Evolutionary conservation across 1,140 invertebrate genomes (phyloP).

Genomic region (Branchinecta lindahli): DNA sequence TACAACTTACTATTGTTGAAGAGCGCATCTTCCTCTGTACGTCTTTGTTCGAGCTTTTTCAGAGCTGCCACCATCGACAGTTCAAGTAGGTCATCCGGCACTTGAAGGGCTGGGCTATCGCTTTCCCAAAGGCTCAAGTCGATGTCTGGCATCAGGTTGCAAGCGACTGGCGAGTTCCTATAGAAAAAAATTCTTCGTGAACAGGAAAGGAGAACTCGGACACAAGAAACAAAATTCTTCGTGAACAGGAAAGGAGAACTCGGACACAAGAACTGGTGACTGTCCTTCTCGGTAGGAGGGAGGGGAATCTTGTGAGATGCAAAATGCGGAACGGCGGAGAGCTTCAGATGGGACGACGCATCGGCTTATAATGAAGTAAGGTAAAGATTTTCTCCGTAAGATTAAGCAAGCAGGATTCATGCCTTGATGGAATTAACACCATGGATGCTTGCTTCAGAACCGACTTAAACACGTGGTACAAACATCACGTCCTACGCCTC

Average conservation of each 20-base stretch:
- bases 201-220: neutral
- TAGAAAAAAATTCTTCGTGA: neutral
- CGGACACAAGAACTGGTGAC: too few relatives aligned
- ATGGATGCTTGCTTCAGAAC: too few relatives aligned
- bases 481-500: too few relatives aligned
- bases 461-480: too few relatives aligned
- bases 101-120: slow-evolving; percentile 21
- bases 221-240: slow-evolving; percentile 5
- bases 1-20: slow-evolving; percentile 19
- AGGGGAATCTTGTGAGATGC: too few relatives aligned
- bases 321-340: too few relatives aligned
- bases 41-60: slow-evolving; percentile 11
- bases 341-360: too few relatives aligned
- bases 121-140: slow-evolving; percentile 25
- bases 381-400: too few relatives aligned
- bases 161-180: slow-evolving; percentile 23
- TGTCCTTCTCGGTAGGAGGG: too few relatives aligned
- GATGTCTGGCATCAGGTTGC: slow-evolving; percentile 24
- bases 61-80: slow-evolving; percentile 17
- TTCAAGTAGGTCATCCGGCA: slow-evolving; percentile 19
- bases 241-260: neutral
- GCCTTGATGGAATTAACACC: too few relatives aligned
- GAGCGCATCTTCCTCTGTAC: slow-evolving; percentile 14
- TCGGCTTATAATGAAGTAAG: too few relatives aligned
- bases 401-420: too few relatives aligned